phyloP scores from a whole-genome alignment of 2,888 invertebrate species.

The Chalcosyrphus nemorum region DNA sequence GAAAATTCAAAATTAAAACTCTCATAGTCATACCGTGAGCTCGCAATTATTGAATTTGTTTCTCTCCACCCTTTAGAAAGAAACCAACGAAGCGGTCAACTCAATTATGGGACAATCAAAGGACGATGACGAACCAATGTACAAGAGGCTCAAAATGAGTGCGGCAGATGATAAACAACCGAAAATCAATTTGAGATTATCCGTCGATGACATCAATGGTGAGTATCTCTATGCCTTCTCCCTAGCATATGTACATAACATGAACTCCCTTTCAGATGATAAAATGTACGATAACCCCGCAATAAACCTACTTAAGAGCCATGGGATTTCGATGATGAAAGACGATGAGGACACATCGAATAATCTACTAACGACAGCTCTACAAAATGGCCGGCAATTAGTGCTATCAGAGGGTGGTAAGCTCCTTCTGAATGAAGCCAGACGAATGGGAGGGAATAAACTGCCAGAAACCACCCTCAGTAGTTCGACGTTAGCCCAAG shows the following conservation, averaged over 20 bases:
- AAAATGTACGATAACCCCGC: conserved; percentile 78
- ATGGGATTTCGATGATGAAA: conserved; percentile 94
- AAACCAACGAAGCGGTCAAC: conserved; percentile 81
- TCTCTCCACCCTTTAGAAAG: conserved; percentile 77
- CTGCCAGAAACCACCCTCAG: conserved; percentile 27
- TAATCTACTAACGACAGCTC: conserved; percentile 88
- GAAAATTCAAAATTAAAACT: conserved; percentile 27
- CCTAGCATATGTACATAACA: conserved; percentile 71
- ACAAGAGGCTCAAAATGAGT: conserved; percentile 66
- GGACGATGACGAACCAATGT: conserved; percentile 72
- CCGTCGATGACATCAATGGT: conserved; percentile 23
- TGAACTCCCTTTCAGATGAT: conserved; percentile 74
- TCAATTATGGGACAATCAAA: conserved; percentile 78
- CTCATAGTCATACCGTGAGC: not conserved
- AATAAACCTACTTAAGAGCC: conserved; percentile 89
- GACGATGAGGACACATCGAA: conserved; percentile 89
- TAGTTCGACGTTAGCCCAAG: conserved; percentile 53
- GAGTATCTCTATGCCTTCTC: not conserved
- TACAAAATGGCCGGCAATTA: conserved; percentile 93
- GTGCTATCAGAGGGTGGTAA: conserved; percentile 93
- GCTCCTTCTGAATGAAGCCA: conserved; percentile 86
- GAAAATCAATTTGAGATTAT: conserved; percentile 13
- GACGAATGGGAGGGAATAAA: conserved; percentile 35
- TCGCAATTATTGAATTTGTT: not conserved
- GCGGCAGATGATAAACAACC: conserved; percentile 74